Conservation (phyloP, 2,888 invertebrate genomes). For the Digitonthophagus gazella region DNA sequence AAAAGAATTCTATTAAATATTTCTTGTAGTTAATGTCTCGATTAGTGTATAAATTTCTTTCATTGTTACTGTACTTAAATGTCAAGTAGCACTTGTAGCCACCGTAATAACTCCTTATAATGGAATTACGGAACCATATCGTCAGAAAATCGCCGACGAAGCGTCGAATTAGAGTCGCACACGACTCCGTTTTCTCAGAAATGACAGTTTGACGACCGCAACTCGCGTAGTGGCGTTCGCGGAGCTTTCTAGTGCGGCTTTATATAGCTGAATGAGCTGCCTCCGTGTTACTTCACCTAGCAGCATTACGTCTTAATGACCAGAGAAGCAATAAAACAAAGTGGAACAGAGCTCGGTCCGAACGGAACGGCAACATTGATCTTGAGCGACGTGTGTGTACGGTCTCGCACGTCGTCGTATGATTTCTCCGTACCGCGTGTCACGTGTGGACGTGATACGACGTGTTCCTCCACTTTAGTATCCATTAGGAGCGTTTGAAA, state of each 20-base stretch:
- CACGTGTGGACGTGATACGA: neutral
- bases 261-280: neutral
- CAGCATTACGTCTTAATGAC: neutral
- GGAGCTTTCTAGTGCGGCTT: neutral
- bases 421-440: neutral
- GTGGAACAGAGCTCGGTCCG: neutral
- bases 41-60: too few relatives aligned
- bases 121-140: neutral
- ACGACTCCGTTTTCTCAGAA: neutral
- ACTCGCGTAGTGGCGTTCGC: neutral
- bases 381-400: neutral
- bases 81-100: too few relatives aligned
- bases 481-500: neutral
- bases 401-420: neutral
- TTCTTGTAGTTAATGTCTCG: too few relatives aligned
- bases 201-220: neutral
- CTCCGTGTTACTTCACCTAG: neutral
- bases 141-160: neutral
- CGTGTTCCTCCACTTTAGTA: neutral
- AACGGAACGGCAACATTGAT: neutral
- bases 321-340: neutral
- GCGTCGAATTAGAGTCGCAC: neutral
- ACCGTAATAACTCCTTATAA: neutral
- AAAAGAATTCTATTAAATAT: too few relatives aligned
- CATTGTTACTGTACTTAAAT: too few relatives aligned